Base-by-base conservation (phyloP, 1,140 invertebrate species). In the Drosophila truncata region DNA sequence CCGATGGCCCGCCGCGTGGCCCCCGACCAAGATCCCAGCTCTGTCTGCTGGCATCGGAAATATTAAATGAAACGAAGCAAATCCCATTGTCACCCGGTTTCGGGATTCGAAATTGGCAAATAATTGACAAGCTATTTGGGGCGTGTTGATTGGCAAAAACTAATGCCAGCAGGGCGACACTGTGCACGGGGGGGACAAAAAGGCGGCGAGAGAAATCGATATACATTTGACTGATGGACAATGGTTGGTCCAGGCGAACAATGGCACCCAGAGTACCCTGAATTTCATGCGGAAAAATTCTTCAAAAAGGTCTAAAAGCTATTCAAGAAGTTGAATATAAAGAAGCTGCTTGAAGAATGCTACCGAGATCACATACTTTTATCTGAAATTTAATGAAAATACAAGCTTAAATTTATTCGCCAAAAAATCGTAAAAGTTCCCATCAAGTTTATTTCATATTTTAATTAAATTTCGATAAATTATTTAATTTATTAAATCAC, bases 71-170 rank as follows among this genome's bases (percentile, higher is more conserved):
- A 87, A 87, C 80, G 83, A 59, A 83, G 73, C 63, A 87, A 87
- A 87, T 87, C 83, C 83, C 83, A 87, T 87, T 87, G 83, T 87
- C 83, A 88, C 74, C 84, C 85, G 69, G 69, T 72, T 72, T 72
- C 71, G 69, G 46, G 77, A 78, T 84, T 84, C 86, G 85, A 88
- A 88, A 88, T 88, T 88, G 85, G 65, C 84, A 87, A 87, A 87
- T 88, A 87, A 87, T 87, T 87, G 83, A 87, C 83, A 87, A 88
- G 83, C 83, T 80, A 87, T 87, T 87, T 87, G 83, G 83, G 77
- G 84, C 77, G 84, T 87, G 84, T 80, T 88, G 84, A 87, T 87
- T 87, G 84, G 80, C 84, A 88, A 87, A 78, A 87, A 87, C 84
- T 87, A 87, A 87, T 83, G 83, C 83, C 80, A 87, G 66, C 71